Evolutionary conservation across 2,797 vertebrate species (phyloP).

Genomic region (Aldrovandia affinis): DNA sequence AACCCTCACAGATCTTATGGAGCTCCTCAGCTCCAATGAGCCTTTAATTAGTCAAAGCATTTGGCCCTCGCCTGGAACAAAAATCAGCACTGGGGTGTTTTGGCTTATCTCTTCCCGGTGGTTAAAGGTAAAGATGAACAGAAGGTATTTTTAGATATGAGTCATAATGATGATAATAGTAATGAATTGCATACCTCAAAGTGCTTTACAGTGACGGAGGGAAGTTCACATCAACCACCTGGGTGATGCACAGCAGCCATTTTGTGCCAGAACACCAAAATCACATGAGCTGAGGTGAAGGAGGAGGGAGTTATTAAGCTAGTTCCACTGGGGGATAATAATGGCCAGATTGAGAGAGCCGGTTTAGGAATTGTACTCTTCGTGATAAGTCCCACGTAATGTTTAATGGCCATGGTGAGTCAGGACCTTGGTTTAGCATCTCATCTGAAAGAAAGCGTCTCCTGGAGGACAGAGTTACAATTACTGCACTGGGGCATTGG

Average conservation of each 20-base stretch:
- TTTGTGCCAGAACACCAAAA: neutral
- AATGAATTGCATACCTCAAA: neutral
- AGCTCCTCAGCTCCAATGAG: too few species aligned
- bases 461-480: neutral
- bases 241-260: too few species aligned
- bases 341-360: neutral
- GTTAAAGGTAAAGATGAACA: too few species aligned
- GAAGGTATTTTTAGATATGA: neutral
- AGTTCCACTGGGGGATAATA: neutral
- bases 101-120: too few species aligned
- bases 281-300: neutral
- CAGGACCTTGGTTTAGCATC: neutral
- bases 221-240: too few species aligned
- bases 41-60: too few species aligned
- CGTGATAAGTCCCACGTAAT: neutral
- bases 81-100: too few species aligned
- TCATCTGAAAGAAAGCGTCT: neutral
- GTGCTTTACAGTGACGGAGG: too few species aligned
- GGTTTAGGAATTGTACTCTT: neutral
- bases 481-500: neutral
- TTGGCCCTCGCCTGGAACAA: too few species aligned
- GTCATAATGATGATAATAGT: neutral
- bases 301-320: constrained; percentile 6
- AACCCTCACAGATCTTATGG: neutral
- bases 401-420: neutral